A percentile compares a stretch with the other conserved stretches of the same genome.
Conservation (phyloP, 2,113 vertebrate species). For the Saguinus midas region DNA sequence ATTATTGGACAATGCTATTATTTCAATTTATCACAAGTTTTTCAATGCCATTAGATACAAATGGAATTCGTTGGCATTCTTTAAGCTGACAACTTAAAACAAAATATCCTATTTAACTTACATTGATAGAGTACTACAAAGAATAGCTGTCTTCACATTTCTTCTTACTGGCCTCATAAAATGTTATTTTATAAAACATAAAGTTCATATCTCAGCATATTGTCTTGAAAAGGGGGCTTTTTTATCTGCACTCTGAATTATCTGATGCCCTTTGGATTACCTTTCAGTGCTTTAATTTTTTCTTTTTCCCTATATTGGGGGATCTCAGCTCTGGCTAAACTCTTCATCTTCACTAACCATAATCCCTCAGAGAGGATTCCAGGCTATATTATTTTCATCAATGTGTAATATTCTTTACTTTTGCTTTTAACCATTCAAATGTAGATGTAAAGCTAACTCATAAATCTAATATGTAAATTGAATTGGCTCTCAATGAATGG, state of each 20-base stretch:
- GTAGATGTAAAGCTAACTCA: background rate
- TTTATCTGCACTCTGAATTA: background rate
- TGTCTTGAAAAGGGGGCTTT: background rate
- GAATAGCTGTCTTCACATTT: conserved; percentile 29
- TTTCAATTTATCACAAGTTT: accelerated
- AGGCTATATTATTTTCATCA: background rate
- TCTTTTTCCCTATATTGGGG: background rate
- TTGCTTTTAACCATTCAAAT: background rate
- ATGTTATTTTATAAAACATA: conserved; percentile 13
- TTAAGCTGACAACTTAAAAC: background rate
- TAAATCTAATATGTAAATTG: background rate
- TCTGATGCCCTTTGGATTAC: background rate
- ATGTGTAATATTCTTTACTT: background rate
- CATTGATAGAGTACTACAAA: background rate
- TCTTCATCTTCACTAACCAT: background rate
- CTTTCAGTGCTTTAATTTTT: background rate
- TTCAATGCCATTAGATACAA: background rate
- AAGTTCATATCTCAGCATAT: conserved; percentile 6
- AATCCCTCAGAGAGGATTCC: background rate
- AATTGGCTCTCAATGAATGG: background rate
- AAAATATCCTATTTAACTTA: background rate
- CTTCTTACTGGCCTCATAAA: background rate
- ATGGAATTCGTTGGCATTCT: background rate
- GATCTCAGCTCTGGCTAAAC: background rate
- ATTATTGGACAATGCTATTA: background rate